Base-by-base conservation (phyloP, 2,888 invertebrate genomes). In the Sceliomorpha sp. region DNA sequence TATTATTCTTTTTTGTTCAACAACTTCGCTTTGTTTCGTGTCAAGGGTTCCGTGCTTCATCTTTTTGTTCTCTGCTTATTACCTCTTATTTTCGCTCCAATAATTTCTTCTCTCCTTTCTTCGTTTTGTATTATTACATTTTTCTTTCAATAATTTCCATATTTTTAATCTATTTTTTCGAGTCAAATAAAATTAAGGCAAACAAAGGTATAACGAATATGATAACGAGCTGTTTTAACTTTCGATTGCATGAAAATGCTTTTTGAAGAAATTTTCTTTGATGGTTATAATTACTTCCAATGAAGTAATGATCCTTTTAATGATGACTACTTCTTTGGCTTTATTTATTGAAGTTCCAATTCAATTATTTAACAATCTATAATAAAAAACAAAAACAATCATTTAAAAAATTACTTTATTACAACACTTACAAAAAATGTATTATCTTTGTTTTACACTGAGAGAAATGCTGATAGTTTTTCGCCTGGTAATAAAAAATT, bases 51-150 rank as follows among this genome's bases (percentile, higher is more conserved):
- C 8, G 12, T 32, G 32, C 3, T 32, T 8, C 32, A 32, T 32
- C 32, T 32, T 32, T 32, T 32, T 32, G 32, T 32, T 32, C 20
- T 32, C 32, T 3, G 1, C 10, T 32, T 32, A 32, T 32, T 10
- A 10, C 32, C 3, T 32, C 32, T 32, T 32, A 32, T 32, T 12
- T 10, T 5, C 32, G 32, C 32, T 32, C 32, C 9, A 12, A 32
- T 32, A 32, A 32, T 12, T 32, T 32, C 32, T 32, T 10, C 12
- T 32, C 12, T 12, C 3, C 12, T 12, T 10, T 32, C 32, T 2
- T 9, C 12, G 10, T 32, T 32, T 12, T 32, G n/a, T 32, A 12
- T 12, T 32, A 32, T 9, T 12, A 10, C 32, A 32, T 32, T 32
- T 32, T 10, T 32, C 9, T 32, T 32, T 10, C 29, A 10, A 1